A percentile compares a stretch with the other conserved stretches of the same genome.
Evolutionary conservation across 2,797 vertebrate species (phyloP).

Genomic region (Hafferia zeledoni): DNA sequence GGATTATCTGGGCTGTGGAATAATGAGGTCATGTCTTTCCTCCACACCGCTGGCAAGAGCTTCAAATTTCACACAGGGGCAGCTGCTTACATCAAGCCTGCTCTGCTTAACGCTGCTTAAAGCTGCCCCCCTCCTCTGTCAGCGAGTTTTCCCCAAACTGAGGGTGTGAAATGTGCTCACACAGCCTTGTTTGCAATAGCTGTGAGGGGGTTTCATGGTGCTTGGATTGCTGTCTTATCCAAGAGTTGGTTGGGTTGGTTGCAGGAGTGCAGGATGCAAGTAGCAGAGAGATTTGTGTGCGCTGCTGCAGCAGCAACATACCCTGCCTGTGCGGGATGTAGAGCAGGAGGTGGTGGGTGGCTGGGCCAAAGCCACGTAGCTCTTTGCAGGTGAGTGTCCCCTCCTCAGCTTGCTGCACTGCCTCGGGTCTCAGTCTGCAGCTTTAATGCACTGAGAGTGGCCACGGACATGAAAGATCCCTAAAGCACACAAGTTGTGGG

Average conservation of each 20-base stretch:
- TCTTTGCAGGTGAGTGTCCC: neutral
- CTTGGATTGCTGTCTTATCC: neutral
- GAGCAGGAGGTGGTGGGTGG: neutral
- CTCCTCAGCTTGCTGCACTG: neutral
- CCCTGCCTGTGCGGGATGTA: fast-evolving
- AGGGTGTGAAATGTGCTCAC: neutral
- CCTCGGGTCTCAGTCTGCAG: neutral
- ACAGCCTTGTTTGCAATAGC: neutral
- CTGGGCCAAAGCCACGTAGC: neutral
- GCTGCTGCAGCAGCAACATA: fast-evolving
- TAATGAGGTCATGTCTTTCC: slow-evolving; percentile 63
- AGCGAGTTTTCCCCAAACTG: neutral
- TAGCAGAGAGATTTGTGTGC: fast-evolving
- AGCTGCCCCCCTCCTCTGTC: neutral
- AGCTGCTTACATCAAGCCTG: neutral
- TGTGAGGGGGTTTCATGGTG: neutral
- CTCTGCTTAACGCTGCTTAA: neutral
- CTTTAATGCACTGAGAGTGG: neutral
- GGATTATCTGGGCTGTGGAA: slow-evolving; percentile 60
- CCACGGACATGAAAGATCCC: neutral
- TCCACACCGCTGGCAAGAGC: slow-evolving; percentile 27
- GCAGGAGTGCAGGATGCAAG: neutral
- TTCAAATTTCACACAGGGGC: slow-evolving; percentile 27
- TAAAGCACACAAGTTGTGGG: neutral
- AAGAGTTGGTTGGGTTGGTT: neutral